Conservation (phyloP, 2,888 invertebrate genomes). For the Halictus quadricinctus region DNA sequence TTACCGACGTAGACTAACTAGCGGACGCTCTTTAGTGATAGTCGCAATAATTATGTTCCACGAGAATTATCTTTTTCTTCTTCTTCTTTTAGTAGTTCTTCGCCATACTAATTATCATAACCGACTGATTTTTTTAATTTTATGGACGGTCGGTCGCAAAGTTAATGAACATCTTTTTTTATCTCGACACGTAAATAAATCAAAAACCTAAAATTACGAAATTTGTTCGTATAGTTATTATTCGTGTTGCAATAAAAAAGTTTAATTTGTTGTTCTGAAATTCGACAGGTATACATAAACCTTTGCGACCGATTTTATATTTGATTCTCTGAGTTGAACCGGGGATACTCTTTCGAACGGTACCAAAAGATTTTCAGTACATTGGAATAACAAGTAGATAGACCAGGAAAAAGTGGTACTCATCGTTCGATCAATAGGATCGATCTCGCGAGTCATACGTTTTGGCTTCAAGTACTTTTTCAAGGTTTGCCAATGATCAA, state of each 20-base stretch:
- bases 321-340: conserved; percentile 3
- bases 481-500: conserved; percentile 28
- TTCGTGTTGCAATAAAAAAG: not conserved
- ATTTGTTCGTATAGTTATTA: not conserved
- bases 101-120: conserved; percentile 26
- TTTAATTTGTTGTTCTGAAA: not conserved
- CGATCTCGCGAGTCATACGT: conserved; percentile 20
- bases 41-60: conserved; percentile 16
- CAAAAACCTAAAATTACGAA: not conserved
- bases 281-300: not conserved
- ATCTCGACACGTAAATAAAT: not conserved
- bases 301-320: not conserved
- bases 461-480: conserved; percentile 24
- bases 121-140: conserved; percentile 36
- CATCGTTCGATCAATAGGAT: conserved; percentile 31
- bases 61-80: conserved; percentile 29
- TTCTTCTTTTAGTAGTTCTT: conserved; percentile 21
- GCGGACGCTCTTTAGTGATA: conserved; percentile 32
- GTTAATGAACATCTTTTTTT: not conserved
- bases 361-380: conserved; percentile 22
- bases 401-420: conserved; percentile 31
- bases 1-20: conserved; percentile 25
- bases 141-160: not conserved
- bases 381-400: conserved; percentile 30
- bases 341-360: not conserved